Conservation (phyloP, 2,888 invertebrate species). For the Scotopteryx bipunctaria region DNA sequence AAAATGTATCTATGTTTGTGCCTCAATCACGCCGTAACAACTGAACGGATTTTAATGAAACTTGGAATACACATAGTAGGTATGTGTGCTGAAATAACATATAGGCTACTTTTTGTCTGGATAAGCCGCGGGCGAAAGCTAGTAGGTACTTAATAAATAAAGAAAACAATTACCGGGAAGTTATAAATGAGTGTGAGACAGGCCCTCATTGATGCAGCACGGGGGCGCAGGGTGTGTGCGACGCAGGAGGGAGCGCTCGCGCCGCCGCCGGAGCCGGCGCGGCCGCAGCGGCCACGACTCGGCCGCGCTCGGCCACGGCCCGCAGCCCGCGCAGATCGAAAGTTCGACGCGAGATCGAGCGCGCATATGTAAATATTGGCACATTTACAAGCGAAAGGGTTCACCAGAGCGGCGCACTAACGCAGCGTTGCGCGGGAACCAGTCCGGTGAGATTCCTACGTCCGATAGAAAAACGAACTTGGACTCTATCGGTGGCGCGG, state of each 20-base stretch:
- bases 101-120: too few relatives aligned
- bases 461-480: slow-evolving; percentile 82
- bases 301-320: slow-evolving; percentile 54
- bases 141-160: neutral
- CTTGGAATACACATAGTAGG: too few relatives aligned
- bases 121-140: too few relatives aligned
- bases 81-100: too few relatives aligned
- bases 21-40: too few relatives aligned
- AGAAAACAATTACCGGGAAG: slow-evolving; percentile 32
- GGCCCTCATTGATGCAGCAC: slow-evolving; percentile 60
- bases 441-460: slow-evolving; percentile 86
- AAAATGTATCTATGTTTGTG: too few relatives aligned
- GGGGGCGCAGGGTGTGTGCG: slow-evolving; percentile 77
- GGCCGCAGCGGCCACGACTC: slow-evolving; percentile 35
- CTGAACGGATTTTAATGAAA: too few relatives aligned
- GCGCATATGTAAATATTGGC: slow-evolving; percentile 83
- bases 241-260: slow-evolving; percentile 67
- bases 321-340: slow-evolving; percentile 79
- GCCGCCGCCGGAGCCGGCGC: slow-evolving; percentile 52
- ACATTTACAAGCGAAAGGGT: slow-evolving; percentile 84
- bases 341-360: slow-evolving; percentile 80
- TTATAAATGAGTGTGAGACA: slow-evolving; percentile 32
- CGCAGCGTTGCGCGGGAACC: slow-evolving; percentile 84
- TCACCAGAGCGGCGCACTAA: slow-evolving; percentile 83
- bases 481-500: slow-evolving; percentile 72